Conservation (phyloP, 2,797 vertebrate species). For the Echiichthys vipera region DNA sequence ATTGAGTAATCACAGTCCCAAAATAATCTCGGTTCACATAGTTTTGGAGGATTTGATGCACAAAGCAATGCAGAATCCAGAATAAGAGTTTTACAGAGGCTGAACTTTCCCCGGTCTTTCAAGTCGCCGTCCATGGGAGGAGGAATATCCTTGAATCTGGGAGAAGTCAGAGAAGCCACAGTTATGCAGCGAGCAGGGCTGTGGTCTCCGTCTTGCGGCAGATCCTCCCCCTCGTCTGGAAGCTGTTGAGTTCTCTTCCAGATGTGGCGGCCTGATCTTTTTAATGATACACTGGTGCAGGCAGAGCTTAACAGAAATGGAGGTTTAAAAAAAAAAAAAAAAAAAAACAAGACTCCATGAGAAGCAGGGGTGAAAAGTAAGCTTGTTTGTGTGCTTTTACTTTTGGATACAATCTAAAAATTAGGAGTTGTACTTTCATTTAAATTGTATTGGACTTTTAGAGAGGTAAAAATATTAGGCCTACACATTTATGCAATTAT, state of each 20-base stretch:
- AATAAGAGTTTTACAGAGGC: constrained; percentile 1
- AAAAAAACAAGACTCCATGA: constrained; percentile 37
- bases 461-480: not conserved
- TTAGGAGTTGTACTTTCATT: not conserved
- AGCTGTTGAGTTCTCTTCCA: constrained; percentile 77
- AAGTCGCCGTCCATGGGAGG: constrained; percentile 9
- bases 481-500: not conserved
- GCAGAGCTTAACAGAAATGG: constrained; percentile 35
- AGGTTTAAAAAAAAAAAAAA: constrained; percentile 21
- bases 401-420: constrained; percentile 1
- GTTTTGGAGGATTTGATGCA: not conserved
- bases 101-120: not conserved
- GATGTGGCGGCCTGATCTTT: constrained; percentile 71
- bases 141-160: constrained; percentile 45
- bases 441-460: constrained; percentile 6
- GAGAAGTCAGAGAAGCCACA: constrained; percentile 70
- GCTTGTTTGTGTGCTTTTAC: not conserved
- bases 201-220: constrained; percentile 55
- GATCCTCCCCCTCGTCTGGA: constrained; percentile 76
- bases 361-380: not conserved
- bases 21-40: not conserved
- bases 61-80: not conserved
- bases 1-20: not conserved
- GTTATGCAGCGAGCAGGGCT: constrained; percentile 71
- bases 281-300: constrained; percentile 59